phyloP scores from a whole-genome alignment of 2,888 invertebrate genomes.

The Ditula angustiorana region DNA sequence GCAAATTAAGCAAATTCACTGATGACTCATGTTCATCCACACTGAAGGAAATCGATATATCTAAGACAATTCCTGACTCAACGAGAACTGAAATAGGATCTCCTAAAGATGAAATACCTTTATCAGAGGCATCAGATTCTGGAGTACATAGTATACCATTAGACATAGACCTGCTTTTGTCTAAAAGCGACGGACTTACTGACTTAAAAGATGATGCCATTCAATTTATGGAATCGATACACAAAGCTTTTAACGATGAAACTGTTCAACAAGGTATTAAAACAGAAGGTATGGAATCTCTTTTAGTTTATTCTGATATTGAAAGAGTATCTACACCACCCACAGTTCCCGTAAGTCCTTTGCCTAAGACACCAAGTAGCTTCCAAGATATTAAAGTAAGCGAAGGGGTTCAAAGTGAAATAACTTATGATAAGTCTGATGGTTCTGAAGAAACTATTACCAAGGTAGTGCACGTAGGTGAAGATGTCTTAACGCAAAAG shows the following conservation, averaged over 20 bases:
- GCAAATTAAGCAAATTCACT: conserved; percentile 45
- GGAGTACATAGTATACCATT: conserved; percentile 64
- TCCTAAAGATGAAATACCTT: conserved; percentile 57
- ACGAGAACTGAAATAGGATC: conserved; percentile 47
- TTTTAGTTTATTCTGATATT: conserved; percentile 53
- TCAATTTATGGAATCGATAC: conserved; percentile 69
- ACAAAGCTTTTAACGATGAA: conserved; percentile 73
- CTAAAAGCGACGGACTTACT: conserved; percentile 42
- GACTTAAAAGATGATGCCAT: conserved; percentile 56
- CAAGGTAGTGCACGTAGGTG: conserved; percentile 82
- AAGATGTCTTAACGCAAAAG: conserved; percentile 79
- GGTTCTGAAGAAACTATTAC: conserved; percentile 78
- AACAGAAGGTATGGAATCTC: conserved; percentile 65
- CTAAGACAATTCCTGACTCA: conserved; percentile 39
- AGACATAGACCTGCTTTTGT: conserved; percentile 50
- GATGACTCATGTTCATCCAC: conserved; percentile 48
- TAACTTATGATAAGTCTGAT: conserved; percentile 73
- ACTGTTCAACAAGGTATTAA: conserved; percentile 77
- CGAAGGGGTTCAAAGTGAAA: conserved; percentile 74
- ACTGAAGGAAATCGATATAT: conserved; percentile 49
- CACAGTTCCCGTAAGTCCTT: conserved; percentile 89
- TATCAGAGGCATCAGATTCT: conserved; percentile 65
- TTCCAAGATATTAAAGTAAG: conserved; percentile 72
- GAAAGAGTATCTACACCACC: conserved; percentile 87
- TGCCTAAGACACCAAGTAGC: conserved; percentile 71